These are phyloP conservation scores for Micropterix aruncella DNA, from an alignment of 2,888 invertebrate species.

Conservation along the genomic window DNA sequence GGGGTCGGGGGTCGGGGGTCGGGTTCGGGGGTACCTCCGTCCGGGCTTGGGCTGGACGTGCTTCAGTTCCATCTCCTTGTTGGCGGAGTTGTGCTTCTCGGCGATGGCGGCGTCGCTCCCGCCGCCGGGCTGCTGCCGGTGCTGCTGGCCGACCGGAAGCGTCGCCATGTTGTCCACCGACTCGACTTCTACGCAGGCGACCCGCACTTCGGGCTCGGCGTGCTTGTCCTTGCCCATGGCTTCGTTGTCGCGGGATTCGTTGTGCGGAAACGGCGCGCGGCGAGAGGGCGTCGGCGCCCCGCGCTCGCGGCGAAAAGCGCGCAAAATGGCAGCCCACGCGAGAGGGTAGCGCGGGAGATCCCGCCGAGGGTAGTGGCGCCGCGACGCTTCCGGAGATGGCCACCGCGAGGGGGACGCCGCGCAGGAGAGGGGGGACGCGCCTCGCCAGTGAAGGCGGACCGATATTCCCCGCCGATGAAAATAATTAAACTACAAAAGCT, in stretches of 20 bases:
- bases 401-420: constrained; percentile 41
- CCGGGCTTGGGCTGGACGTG: constrained; percentile 73
- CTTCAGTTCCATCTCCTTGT: constrained; percentile 79
- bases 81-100: constrained; percentile 70
- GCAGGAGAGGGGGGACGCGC: constrained; percentile 16
- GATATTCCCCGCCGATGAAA: too few relatives aligned
- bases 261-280: constrained; percentile 7
- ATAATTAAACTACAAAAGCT: too few relatives aligned
- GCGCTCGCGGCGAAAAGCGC: constrained; percentile 13
- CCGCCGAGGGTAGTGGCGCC: constrained; percentile 15
- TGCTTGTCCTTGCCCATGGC: constrained; percentile 37
- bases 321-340: too few relatives aligned
- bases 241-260: constrained; percentile 3
- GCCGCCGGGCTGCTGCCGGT: constrained; percentile 49
- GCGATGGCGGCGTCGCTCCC: constrained; percentile 59
- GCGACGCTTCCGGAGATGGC: too few relatives aligned
- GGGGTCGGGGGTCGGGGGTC: too few relatives aligned
- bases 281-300: constrained; percentile 7
- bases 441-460: constrained; percentile 29
- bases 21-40: constrained; percentile 63
- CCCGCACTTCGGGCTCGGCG: constrained; percentile 48
- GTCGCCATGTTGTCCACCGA: constrained; percentile 83
- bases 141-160: constrained; percentile 68
- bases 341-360: constrained; percentile 12
- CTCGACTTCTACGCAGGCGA: constrained; percentile 79